phyloP scores from a whole-genome alignment of 1,140 invertebrate species.

The Asobara japonica region DNA sequence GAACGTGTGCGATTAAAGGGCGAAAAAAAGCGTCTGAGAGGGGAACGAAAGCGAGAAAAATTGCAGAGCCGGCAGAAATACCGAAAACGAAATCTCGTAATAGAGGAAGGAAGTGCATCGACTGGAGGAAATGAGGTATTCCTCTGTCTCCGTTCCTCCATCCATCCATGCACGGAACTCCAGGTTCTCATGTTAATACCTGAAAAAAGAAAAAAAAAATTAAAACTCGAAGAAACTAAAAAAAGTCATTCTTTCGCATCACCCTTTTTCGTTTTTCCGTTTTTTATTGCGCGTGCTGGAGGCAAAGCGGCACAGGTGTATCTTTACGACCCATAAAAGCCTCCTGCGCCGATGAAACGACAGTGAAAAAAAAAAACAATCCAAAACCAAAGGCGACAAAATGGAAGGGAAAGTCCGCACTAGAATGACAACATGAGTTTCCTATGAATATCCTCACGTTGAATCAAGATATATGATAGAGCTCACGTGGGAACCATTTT shows the following conservation, averaged over 20 bases:
- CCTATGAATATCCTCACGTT: neutral
- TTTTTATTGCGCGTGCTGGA: neutral
- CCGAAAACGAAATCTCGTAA: constrained; percentile 25
- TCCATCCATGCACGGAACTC: constrained; percentile 9
- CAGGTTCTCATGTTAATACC: neutral
- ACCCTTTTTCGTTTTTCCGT: neutral
- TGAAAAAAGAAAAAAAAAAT: neutral
- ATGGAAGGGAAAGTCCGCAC: neutral
- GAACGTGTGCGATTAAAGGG: neutral
- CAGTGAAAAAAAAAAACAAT: neutral
- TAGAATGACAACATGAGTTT: neutral
- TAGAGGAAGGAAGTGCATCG: constrained; percentile 37
- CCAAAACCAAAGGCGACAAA: neutral
- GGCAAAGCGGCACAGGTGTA: neutral
- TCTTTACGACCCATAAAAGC: neutral
- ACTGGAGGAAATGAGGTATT: constrained; percentile 37
- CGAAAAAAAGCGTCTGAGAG: neutral
- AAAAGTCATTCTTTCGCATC: neutral
- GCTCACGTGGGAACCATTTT: too few relatives aligned
- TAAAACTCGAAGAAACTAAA: neutral
- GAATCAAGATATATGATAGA: too few relatives aligned
- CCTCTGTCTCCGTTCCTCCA: constrained; percentile 8
- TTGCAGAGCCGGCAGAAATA: constrained; percentile 19
- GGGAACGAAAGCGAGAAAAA: neutral
- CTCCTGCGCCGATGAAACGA: neutral